These are phyloP conservation scores for Fulmarus glacialis DNA, from an alignment of 2,113 vertebrate species.

Conservation along the genomic window DNA sequence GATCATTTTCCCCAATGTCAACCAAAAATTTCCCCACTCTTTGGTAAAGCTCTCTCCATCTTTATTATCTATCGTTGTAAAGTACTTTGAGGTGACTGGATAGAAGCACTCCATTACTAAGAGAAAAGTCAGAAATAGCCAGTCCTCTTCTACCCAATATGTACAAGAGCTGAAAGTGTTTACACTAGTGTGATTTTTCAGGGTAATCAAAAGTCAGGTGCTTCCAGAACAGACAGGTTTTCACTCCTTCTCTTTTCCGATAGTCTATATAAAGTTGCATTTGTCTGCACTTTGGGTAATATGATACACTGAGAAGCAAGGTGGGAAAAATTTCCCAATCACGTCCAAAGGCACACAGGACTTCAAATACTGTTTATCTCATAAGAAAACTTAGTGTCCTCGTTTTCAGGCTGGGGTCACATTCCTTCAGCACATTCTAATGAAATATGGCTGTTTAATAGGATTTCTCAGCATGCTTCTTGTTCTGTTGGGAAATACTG, in stretches of 20 bases:
- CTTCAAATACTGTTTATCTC: background rate
- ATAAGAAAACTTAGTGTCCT: background rate
- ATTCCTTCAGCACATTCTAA: background rate
- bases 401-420: background rate
- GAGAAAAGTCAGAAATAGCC: background rate
- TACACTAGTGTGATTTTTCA: background rate
- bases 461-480: constrained; percentile 29
- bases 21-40: background rate
- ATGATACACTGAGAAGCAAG: background rate
- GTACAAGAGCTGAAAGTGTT: background rate
- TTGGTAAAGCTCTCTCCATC: background rate
- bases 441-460: constrained; percentile 20
- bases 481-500: constrained; percentile 23
- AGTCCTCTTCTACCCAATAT: background rate
- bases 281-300: background rate
- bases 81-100: background rate
- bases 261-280: background rate
- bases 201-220: background rate
- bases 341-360: background rate
- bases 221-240: background rate
- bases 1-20: background rate
- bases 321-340: background rate
- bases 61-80: background rate
- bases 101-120: background rate
- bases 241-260: background rate